Percentiles rank a stretch among this genome's conserved stretches.
These are phyloP conservation scores for Netelia virgata DNA, from an alignment of 2,888 invertebrate genomes.

Conservation along the genomic window DNA sequence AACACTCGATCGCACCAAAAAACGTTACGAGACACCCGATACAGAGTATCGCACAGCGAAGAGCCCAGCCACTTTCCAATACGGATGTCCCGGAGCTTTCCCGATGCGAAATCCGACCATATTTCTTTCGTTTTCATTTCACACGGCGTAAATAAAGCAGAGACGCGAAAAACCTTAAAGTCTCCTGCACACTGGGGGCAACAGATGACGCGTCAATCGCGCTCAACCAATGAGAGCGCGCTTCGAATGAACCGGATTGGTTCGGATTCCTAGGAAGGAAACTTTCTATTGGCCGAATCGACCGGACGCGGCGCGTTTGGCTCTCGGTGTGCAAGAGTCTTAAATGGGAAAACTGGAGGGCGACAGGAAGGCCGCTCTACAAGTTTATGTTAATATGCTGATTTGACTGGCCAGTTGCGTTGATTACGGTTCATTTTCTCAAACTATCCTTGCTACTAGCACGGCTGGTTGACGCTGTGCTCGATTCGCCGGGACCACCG, in stretches of 20 bases:
- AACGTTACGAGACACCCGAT: conserved; percentile 11
- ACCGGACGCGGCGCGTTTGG: conserved; percentile 4
- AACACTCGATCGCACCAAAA: background rate
- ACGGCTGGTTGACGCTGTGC: conserved; percentile 82
- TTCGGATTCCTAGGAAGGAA: background rate
- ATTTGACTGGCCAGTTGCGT: conserved; percentile 83
- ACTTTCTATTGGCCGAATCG: background rate
- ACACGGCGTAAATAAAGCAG: conserved; percentile 25
- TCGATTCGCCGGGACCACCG: conserved; percentile 82
- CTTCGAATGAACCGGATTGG: background rate
- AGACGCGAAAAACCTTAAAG: conserved; percentile 33
- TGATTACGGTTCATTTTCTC: conserved; percentile 84
- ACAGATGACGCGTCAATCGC: background rate
- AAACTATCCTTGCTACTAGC: conserved; percentile 83
- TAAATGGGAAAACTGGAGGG: conserved; percentile 55
- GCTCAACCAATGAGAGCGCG: background rate
- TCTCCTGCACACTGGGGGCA: conserved; percentile 1
- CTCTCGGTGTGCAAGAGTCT: conserved; percentile 22
- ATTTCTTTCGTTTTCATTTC: background rate
- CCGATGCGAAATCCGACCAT: background rate
- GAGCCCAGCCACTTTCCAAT: background rate
- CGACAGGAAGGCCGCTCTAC: conserved; percentile 73
- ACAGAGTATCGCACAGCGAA: background rate
- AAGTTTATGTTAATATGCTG: conserved; percentile 82
- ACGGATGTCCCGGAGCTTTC: background rate